These are phyloP conservation scores for Caerostris darwini DNA, from an alignment of 1,140 invertebrate genomes.

Conservation along the genomic window DNA sequence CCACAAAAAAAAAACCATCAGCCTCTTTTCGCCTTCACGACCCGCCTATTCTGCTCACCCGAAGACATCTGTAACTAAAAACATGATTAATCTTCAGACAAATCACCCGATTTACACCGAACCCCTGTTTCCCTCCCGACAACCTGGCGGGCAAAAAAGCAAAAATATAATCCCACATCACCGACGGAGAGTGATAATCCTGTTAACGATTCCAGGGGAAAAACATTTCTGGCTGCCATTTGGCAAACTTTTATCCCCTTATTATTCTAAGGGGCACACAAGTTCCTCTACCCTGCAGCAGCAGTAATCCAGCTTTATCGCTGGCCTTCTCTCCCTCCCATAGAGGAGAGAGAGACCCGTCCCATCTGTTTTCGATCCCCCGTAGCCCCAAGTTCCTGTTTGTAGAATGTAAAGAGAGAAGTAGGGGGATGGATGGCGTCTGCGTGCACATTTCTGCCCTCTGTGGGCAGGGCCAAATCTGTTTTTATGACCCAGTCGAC, in stretches of 20 bases:
- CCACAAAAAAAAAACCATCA: not conserved
- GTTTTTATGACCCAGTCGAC: conserved; percentile 46
- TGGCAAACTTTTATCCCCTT: conserved; percentile 47
- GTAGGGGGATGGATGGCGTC: not conserved
- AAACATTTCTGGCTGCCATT: conserved; percentile 60
- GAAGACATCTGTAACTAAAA: conserved; percentile 53
- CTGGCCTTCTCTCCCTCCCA: not conserved
- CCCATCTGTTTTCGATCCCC: conserved; percentile 56
- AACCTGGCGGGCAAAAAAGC: not conserved
- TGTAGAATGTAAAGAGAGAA: not conserved
- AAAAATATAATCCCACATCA: conserved; percentile 29
- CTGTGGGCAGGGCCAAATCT: conserved; percentile 17
- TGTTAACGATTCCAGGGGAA: conserved; percentile 58
- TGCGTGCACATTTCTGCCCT: conserved; percentile 25
- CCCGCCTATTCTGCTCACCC: not conserved
- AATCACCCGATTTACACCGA: conserved; percentile 45
- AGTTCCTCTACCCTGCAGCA: not conserved
- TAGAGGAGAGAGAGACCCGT: not conserved
- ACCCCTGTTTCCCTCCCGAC: not conserved
- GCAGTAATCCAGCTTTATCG: conserved; percentile 40
- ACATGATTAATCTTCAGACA: conserved; percentile 45
- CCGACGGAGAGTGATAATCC: conserved; percentile 25
- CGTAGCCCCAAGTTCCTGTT: conserved; percentile 47
- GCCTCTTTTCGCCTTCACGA: not conserved
- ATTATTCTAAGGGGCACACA: conserved; percentile 21